Conservation (phyloP, 2,113 vertebrate genomes). For the Semnornis frantzii region DNA sequence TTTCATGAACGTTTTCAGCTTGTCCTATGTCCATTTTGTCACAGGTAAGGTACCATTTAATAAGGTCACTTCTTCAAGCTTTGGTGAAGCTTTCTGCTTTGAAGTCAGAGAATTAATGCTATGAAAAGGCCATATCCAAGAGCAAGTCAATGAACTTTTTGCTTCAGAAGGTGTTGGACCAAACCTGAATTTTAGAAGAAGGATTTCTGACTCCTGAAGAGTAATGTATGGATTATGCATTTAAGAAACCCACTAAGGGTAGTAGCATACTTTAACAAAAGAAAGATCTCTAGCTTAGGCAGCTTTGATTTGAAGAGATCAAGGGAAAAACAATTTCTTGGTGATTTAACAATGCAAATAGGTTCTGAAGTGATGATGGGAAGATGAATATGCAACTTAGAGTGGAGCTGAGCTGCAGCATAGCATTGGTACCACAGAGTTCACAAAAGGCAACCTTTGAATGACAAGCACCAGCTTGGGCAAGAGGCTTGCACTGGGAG, state of each 20-base stretch:
- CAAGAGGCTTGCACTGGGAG: background rate
- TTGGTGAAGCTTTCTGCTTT: background rate
- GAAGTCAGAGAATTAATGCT: background rate
- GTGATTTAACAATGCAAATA: conserved; percentile 22
- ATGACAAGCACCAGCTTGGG: background rate
- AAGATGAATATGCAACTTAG: background rate
- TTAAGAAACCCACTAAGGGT: background rate
- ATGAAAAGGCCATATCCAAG: background rate
- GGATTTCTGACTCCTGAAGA: background rate
- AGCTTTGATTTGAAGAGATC: conserved; percentile 28
- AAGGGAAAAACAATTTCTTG: background rate
- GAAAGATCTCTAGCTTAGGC: background rate
- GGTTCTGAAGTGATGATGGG: background rate
- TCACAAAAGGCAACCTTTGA: background rate
- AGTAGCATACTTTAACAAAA: background rate
- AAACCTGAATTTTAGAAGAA: background rate
- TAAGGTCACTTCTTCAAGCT: background rate
- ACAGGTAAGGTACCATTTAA: background rate
- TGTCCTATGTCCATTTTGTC: background rate
- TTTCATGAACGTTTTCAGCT: background rate
- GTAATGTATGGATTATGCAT: background rate
- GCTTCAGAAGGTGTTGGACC: background rate
- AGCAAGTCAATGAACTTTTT: background rate
- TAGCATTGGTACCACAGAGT: background rate
- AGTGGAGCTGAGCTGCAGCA: background rate